phyloP scores from a whole-genome alignment of 2,113 vertebrate species.

The Ctenodactylus gundi region DNA sequence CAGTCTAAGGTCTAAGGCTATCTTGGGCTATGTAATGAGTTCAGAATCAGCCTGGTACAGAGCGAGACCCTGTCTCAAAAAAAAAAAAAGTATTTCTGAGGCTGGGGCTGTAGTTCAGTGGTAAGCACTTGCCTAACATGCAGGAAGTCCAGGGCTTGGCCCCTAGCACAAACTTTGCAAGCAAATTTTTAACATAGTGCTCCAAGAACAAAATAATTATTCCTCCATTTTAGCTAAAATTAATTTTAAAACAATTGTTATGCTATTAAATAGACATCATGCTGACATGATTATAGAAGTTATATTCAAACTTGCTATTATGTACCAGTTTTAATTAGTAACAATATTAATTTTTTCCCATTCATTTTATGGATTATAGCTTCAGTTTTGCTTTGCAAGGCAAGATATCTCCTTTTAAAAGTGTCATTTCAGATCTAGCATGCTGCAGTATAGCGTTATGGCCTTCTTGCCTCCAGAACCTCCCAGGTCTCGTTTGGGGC shows the following conservation, averaged over 20 bases:
- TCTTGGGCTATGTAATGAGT: background rate
- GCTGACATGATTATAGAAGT: constrained; percentile 36
- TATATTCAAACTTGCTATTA: constrained; percentile 9
- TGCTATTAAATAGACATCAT: constrained; percentile 28
- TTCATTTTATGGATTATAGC: background rate
- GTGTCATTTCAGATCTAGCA: background rate
- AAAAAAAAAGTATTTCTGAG: background rate
- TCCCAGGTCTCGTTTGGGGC: background rate
- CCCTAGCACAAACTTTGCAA: background rate
- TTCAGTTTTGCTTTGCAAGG: background rate
- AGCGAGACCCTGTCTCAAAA: background rate
- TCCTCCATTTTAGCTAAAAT: constrained; percentile 38
- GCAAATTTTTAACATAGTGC: constrained; percentile 5
- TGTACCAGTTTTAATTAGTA: background rate
- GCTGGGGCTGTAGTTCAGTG: background rate
- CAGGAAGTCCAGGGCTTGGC: background rate
- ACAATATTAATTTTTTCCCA: constrained; percentile 15
- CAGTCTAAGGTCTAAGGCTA: too few relatives aligned
- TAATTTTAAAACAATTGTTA: constrained; percentile 52
- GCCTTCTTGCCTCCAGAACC: too few relatives aligned
- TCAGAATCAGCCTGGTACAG: background rate
- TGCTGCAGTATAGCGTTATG: too few relatives aligned
- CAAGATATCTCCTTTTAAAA: background rate
- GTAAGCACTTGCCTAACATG: background rate
- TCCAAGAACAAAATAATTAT: constrained; percentile 10